A percentile compares a stretch with the other conserved stretches of the same genome.
phyloP scores from a whole-genome alignment of 2,888 invertebrate species.

The Callinectes sapidus region DNA sequence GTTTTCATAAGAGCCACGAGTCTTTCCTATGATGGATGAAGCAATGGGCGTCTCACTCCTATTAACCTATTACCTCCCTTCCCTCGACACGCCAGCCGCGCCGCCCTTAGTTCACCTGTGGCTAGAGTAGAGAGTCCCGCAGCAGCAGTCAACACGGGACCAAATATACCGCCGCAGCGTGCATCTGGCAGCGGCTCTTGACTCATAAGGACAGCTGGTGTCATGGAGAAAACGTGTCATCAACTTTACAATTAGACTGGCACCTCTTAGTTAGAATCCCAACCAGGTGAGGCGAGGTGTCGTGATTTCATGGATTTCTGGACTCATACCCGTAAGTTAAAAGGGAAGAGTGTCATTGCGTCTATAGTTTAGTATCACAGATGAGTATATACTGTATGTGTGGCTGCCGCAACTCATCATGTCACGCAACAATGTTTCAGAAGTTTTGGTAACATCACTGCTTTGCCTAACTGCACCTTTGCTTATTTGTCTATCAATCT shows the following conservation, averaged over 20 bases:
- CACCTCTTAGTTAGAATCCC: neutral
- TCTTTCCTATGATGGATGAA: constrained; percentile 6
- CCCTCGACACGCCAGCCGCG: neutral
- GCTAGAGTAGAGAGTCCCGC: neutral
- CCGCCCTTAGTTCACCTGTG: neutral
- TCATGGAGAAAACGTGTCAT: neutral
- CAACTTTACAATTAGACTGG: neutral
- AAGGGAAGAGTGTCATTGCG: neutral
- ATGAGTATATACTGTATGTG: too few species aligned
- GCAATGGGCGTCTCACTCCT: neutral
- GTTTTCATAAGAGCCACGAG: neutral
- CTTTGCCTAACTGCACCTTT: neutral
- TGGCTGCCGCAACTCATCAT: too few species aligned
- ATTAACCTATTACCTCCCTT: neutral
- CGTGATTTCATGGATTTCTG: too few species aligned
- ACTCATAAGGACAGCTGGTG: neutral
- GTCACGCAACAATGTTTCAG: too few species aligned
- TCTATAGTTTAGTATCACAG: neutral
- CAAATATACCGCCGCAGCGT: neutral
- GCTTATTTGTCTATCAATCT: neutral
- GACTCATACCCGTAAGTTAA: neutral
- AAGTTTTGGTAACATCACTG: too few species aligned
- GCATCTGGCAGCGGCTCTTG: neutral
- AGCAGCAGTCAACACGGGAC: neutral
- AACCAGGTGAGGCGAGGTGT: neutral